Base-by-base conservation (phyloP, 1,140 invertebrate genomes). In the Mya arenaria region DNA sequence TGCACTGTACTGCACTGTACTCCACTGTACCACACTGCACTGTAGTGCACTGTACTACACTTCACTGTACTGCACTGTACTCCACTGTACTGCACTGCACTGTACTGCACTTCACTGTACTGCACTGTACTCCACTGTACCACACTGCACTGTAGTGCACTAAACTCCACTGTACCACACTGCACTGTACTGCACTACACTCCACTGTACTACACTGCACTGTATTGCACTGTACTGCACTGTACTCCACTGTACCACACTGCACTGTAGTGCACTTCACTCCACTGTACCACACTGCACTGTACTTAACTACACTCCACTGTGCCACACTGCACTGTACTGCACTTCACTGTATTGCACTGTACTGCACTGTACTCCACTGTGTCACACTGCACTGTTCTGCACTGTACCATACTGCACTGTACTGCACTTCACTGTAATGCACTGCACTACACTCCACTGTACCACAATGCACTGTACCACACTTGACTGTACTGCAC, bases 31-130 rank as follows among this genome's bases (percentile, higher is more conserved):
- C n/a, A n/a, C n/a, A 82, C 41, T 63, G 44, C 23, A 65, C 58
- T 56, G 62, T 32, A 34, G 17, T 56, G 28, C n/a, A 68, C 44
- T 78, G 41, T 62, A 79, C 48, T 63, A 37, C 30, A 84, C 55
- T 81, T 41, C n/a, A 55, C 66, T 84, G 52, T 63, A 80, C 77
- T 84, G 41, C 23, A 81, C 60, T 72, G 48, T 58, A 69, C 52
- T 81, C 28, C 44, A 77, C 62, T 82, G 66, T 32, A 77, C 80
- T 62, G 44, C 52, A 83, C 63, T 83, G 65, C 48, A 71, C 75
- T 62, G 58, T 60, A 79, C 28, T 78, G 73, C 23, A 69, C 74
- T 78, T 15, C 37, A 71, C 82, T 60, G 65, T 75, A 77, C 71
- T 74, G 62, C 58, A 65, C 72, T 75, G 32, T 66, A 77, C 34